A percentile compares a stretch with the other conserved stretches of the same genome.
These are phyloP conservation scores for Lymantria dispar DNA, from an alignment of 2,888 invertebrate species.

Conservation along the genomic window DNA sequence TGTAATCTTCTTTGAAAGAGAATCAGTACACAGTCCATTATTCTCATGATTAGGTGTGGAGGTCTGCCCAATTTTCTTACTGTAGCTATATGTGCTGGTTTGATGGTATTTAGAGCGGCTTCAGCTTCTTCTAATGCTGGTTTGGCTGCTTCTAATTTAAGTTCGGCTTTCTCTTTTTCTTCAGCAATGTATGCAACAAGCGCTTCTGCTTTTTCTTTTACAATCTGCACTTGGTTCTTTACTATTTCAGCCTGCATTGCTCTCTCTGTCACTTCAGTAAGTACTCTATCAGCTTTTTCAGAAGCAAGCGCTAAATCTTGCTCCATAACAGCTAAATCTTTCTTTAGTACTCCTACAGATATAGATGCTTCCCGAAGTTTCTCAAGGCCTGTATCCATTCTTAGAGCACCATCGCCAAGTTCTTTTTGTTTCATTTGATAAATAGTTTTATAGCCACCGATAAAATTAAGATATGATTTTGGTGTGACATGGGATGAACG, in stretches of 20 bases:
- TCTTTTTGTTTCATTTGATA: slow-evolving; percentile 95
- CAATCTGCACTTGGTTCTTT: slow-evolving; percentile 97
- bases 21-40: slow-evolving; percentile 98
- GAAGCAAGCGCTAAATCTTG: slow-evolving; percentile 96
- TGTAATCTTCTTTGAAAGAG: slow-evolving; percentile 95
- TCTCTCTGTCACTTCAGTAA: slow-evolving; percentile 94
- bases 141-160: slow-evolving; percentile 96
- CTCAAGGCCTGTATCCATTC: slow-evolving; percentile 98
- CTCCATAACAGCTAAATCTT: slow-evolving; percentile 97
- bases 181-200: slow-evolving; percentile 92
- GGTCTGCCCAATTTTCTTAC: slow-evolving; percentile 97
- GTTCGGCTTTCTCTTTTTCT: slow-evolving; percentile 95
- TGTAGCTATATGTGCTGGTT: slow-evolving; percentile 97
- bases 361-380: slow-evolving; percentile 97
- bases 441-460: slow-evolving; percentile 96
- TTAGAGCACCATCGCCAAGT: slow-evolving; percentile 92
- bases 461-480: slow-evolving; percentile 97
- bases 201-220: slow-evolving; percentile 97
- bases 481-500: slow-evolving; percentile 98
- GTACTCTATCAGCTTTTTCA: slow-evolving; percentile 93
- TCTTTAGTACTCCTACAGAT: slow-evolving; percentile 95
- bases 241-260: slow-evolving; percentile 98
- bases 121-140: slow-evolving; percentile 98
- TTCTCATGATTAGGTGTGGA: slow-evolving; percentile 98
- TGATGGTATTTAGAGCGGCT: slow-evolving; percentile 96